Base-by-base conservation (phyloP, 2,113 vertebrate genomes). In the Muntiacus reevesi region DNA sequence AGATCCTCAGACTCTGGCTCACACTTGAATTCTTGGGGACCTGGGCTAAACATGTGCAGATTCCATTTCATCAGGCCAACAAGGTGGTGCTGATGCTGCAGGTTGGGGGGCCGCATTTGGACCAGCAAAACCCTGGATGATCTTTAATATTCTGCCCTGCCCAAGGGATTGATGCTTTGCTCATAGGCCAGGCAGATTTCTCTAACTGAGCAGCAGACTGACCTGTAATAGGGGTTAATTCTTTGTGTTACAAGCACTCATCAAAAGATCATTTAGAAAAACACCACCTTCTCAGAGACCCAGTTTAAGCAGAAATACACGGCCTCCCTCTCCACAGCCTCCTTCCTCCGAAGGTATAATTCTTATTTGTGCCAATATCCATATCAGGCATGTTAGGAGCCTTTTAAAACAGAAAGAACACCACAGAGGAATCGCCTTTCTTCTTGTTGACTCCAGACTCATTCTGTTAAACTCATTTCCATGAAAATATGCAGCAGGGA, bases 401-500 rank as follows among this genome's bases (percentile, higher is more conserved):
- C 30, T 64, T 86, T 87, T 74, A 4, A 45, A 91, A 86, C 85
- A 95, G 47, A 82, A 95, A 52, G 21, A 36, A 85, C 21, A 83
- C 43, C 28, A 74, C 33, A 28, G 47, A 4, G 67, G 50, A 87
- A 91, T 15, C 62, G 10, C 19, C 43, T 79, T 92, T 76, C 91
- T 86, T 60, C 30, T 30, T 45, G 74, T 43, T 36, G 87, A 92
- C 81, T 97, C 87, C 78, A 95, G 47, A 71, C 40, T 52, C 88
- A 82, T 81, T 87, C 67, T 67, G 2, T 76, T 85, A 91, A 84
- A 96, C 45, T 86, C 54, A 94, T 94, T 93, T 97, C 71, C 78
- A 96, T 71, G 87, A 95, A 96, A 90, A 91, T 40, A 59, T 10
- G 33, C 76, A 83, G 86, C 76, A 76, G 81, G 64, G 91, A 47